A percentile compares a stretch with the other conserved stretches of the same genome.
Evolutionary conservation across 2,888 invertebrate species (phyloP).

Genomic region (Sesia apiformis): DNA sequence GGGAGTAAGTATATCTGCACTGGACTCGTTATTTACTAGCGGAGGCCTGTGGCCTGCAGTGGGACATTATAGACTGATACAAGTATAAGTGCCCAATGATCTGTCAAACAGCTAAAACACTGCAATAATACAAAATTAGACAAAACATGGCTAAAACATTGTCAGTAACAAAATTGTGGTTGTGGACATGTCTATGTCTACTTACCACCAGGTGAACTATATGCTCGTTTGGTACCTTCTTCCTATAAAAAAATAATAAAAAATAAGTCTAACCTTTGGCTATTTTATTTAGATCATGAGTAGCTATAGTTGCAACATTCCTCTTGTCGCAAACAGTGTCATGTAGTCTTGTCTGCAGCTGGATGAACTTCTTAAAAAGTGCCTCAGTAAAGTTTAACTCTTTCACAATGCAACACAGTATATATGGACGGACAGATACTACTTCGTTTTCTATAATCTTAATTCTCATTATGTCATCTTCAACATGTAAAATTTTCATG

Average conservation of each 20-base stretch:
- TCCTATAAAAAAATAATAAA: too few species aligned
- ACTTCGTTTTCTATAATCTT: slow-evolving; percentile 74
- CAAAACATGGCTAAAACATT: too few species aligned
- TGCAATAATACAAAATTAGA: too few species aligned
- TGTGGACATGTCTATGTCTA: too few species aligned
- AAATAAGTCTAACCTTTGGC: slow-evolving; percentile 53
- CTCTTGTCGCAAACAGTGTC: slow-evolving; percentile 85
- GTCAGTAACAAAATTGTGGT: too few species aligned
- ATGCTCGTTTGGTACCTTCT: too few species aligned
- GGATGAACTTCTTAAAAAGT: slow-evolving; percentile 84
- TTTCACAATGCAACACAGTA: slow-evolving; percentile 82
- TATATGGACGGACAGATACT: slow-evolving; percentile 78
- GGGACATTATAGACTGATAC: too few species aligned
- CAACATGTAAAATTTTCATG: slow-evolving; percentile 58
- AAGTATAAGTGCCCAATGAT: too few species aligned
- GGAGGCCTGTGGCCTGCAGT: too few species aligned
- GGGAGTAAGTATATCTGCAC: too few species aligned
- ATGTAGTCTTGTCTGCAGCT: slow-evolving; percentile 84
- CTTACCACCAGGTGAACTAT: background rate
- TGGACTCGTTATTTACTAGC: too few species aligned
- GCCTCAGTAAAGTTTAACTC: slow-evolving; percentile 77
- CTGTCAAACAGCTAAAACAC: too few species aligned
- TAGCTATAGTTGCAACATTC: slow-evolving; percentile 86
- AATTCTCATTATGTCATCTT: slow-evolving; percentile 63
- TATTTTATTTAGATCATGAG: slow-evolving; percentile 83